A percentile compares a stretch with the other conserved stretches of the same genome.
phyloP scores from a whole-genome alignment of 2,888 invertebrate genomes.

The Acrobasis repandana region DNA sequence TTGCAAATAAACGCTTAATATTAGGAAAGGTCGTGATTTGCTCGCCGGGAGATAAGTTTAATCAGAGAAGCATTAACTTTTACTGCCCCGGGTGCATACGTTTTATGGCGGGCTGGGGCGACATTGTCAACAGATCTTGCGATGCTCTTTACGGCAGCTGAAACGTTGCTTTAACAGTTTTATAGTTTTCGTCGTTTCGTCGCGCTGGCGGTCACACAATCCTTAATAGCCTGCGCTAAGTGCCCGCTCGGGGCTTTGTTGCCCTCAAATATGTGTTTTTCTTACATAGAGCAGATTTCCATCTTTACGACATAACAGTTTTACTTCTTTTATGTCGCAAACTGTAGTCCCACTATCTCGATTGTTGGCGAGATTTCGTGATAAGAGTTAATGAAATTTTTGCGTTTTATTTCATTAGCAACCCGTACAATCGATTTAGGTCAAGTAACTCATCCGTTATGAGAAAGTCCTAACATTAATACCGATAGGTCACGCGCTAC shows the following conservation, averaged over 20 bases:
- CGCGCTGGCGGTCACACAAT: constrained; percentile 76
- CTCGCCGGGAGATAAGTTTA: constrained; percentile 75
- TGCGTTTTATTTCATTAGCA: constrained; percentile 20
- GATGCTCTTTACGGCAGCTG: constrained; percentile 81
- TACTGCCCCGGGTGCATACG: constrained; percentile 79
- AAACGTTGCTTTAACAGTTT: constrained; percentile 83
- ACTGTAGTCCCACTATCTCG: constrained; percentile 31
- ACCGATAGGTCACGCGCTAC: constrained; percentile 27
- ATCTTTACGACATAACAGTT: constrained; percentile 73
- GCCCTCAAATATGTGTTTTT: constrained; percentile 75
- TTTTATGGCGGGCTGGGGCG: constrained; percentile 76
- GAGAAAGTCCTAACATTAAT: constrained; percentile 22
- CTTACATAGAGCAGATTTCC: constrained; percentile 70
- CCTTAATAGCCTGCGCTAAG: constrained; percentile 80
- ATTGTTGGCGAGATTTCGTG: constrained; percentile 19
- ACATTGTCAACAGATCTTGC: constrained; percentile 83
- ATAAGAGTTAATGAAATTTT: constrained; percentile 16
- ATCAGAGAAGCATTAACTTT: constrained; percentile 81
- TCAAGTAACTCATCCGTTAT: constrained; percentile 22
- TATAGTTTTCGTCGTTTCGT: constrained; percentile 81
- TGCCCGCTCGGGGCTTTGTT: constrained; percentile 76
- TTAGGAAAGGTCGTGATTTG: constrained; percentile 70
- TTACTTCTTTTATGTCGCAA: constrained; percentile 57
- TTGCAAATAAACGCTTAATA: constrained; percentile 49
- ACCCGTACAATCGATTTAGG: constrained; percentile 17